A percentile compares a stretch with the other conserved stretches of the same genome.
These are phyloP conservation scores for Anguilla megastoma DNA, from an alignment of 2,797 vertebrate genomes.

Conservation along the genomic window DNA sequence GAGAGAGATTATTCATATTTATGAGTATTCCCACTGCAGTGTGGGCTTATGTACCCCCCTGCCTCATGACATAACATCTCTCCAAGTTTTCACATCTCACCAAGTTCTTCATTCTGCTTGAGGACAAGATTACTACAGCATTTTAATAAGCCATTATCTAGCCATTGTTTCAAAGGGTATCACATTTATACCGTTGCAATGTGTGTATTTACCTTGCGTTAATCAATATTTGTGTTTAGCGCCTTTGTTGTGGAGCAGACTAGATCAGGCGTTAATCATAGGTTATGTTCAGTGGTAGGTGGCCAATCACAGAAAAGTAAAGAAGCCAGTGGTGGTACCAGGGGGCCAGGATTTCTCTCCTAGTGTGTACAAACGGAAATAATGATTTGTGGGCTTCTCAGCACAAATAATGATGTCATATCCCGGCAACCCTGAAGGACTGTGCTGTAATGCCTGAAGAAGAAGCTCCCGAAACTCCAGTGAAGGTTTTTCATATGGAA, in stretches of 20 bases:
- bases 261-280: neutral
- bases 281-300: neutral
- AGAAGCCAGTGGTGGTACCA: neutral
- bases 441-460: too few relatives aligned
- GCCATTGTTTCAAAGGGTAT: neutral
- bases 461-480: too few relatives aligned
- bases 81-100: neutral
- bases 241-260: neutral
- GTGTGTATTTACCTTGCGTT: neutral
- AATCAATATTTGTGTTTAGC: neutral
- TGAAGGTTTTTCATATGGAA: too few relatives aligned
- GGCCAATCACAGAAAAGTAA: neutral
- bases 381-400: too few relatives aligned
- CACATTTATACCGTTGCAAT: neutral
- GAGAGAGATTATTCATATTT: neutral
- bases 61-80: constrained; percentile 25
- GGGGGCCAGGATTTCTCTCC: too few relatives aligned
- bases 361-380: too few relatives aligned
- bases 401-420: too few relatives aligned
- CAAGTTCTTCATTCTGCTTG: neutral
- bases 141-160: neutral
- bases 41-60: neutral
- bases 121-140: neutral
- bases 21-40: constrained; percentile 8
- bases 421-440: too few relatives aligned